Evolutionary conservation across 2,797 vertebrate genomes (phyloP), one percentile per base, ranked within the genome.

Genomic region (Fundulus diaphanus): DNA sequence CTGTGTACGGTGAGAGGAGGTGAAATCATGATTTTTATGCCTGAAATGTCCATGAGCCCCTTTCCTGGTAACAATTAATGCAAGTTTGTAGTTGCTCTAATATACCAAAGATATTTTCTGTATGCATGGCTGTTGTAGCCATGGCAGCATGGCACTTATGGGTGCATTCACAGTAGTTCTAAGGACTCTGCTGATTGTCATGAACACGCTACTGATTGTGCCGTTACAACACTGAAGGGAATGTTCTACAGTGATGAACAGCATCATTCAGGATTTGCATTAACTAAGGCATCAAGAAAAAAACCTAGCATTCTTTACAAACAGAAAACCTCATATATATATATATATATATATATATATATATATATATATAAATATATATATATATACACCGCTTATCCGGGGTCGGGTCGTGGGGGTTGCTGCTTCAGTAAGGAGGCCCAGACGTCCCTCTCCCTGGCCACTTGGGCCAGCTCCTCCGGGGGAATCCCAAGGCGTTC

Each of bases 131-230:
- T 20, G n/a, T 74, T 73, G 82, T 84, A 79, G 74, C 78, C 82
- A 86, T 72, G 78, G 82, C 72, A 87, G 79, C 86, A 63, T 68
- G 24, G 63, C 68, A 67, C 59, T 61, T 56, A 80, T 40, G 66
- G 42, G 82, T 81, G n/a, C 46, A 79, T 80, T 67, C 54, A 20
- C 40, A 83, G 54, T 74, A 37, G 4, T 42, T 52, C 11, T 29
- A 72, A 46, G 1, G 20, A 59, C 56, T 66, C 1, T 54, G 54
- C 52, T 46, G 31, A 12, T 7, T 1, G 68, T 59, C 63, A 52
- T 9, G 7, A 68, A 33, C 6, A 52, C 22, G 46, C 65, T 0
- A 0, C 35, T 9, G 52, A 65, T 67, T 73, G 6, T 51, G 37
- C 52, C 16, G 24, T 70, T 54, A 24, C 35, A 63, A 37, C 65